Base-by-base conservation (phyloP, 2,113 vertebrate genomes). In the Cinclus cinclus region DNA sequence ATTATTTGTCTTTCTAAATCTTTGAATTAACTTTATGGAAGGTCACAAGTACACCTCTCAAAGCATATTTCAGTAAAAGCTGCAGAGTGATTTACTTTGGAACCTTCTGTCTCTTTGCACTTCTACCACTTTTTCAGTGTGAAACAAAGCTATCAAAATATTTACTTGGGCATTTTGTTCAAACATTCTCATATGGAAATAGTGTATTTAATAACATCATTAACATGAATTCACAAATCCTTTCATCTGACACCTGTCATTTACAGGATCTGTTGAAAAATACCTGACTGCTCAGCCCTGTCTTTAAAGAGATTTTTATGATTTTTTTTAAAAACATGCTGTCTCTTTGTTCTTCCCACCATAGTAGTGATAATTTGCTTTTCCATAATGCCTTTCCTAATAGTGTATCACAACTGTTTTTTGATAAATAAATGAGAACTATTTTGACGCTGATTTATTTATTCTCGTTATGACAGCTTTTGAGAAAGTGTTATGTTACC, bases 121-220 rank as follows among this genome's bases (percentile, higher is more conserved):
- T 91, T 95, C 82, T 69, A 4, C 79, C 16, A 13, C 71, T 79
- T 87, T 83, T 91, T 85, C 95, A 85, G 89, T n/a, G 79, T 84
- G 93, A 96, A 97, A 87, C 82, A 94, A 96, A 94, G 87, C 91
- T 97, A 93, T 96, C 93, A 96, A 92, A 97, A 96, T 97, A 97
- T 96, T 96, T 94, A 79, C 80, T 82, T 55, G 93, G 80, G 93
- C 83, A 70, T 89, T 94, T 87, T 70, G 50, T 90, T 93, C 89
- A 79, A 47, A 78, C 63, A 74, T 60, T 89, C 69, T 94, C 52
- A 19, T 63, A 50, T 76, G 67, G 68, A 68, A 89, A 83, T 83
- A 33, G 28, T 74, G 60, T 81, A 60, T 73, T 80, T 91, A 92
- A 75, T 67, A 90, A 70, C n/a, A 70, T 87, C 53, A 62, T 95